Percentiles rank a stretch among this genome's conserved stretches.
phyloP scores from a whole-genome alignment of 2,797 vertebrate species.

The Hozukius guyotensis region DNA sequence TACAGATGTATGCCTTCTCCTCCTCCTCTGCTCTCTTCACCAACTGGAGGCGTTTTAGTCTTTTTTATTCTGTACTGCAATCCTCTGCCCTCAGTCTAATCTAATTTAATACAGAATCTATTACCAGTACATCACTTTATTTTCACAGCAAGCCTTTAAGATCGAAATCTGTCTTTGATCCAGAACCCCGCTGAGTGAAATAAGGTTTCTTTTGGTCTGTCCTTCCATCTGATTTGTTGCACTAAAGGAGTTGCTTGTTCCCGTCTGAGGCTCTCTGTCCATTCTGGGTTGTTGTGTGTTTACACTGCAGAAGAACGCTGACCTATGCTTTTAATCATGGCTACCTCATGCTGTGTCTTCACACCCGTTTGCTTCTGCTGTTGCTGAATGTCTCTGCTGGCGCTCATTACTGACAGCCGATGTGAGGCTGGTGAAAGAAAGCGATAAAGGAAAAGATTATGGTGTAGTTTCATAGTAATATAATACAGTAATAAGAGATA shows the following conservation, averaged over 20 bases:
- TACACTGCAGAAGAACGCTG: constrained; percentile 10
- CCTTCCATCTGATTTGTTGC: constrained; percentile 28
- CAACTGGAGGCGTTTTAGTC: neutral
- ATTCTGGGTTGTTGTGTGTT: constrained; percentile 7
- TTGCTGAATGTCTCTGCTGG: constrained; percentile 3
- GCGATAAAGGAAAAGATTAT: neutral
- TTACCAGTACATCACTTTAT: neutral
- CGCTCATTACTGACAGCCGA: constrained; percentile 42
- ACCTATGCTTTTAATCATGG: constrained; percentile 52
- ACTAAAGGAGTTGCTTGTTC: constrained; percentile 22
- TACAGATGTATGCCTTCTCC: neutral
- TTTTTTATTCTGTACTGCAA: neutral
- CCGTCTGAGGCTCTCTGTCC: neutral
- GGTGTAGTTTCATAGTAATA: neutral
- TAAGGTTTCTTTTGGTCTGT: constrained; percentile 11
- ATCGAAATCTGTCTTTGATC: constrained; percentile 38
- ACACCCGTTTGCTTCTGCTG: constrained; percentile 38
- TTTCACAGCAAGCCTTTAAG: neutral
- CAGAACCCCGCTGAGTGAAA: constrained; percentile 10
- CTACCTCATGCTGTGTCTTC: constrained; percentile 48
- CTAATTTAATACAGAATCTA: constrained; percentile 5
- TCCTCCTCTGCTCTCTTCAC: neutral
- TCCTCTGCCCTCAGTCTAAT: neutral
- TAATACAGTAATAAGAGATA: neutral
- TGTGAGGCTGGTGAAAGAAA: constrained; percentile 10